Evolutionary conservation across 2,797 vertebrate species (phyloP), one percentile per base, ranked within the genome.

Genomic region (Manis javanica): DNA sequence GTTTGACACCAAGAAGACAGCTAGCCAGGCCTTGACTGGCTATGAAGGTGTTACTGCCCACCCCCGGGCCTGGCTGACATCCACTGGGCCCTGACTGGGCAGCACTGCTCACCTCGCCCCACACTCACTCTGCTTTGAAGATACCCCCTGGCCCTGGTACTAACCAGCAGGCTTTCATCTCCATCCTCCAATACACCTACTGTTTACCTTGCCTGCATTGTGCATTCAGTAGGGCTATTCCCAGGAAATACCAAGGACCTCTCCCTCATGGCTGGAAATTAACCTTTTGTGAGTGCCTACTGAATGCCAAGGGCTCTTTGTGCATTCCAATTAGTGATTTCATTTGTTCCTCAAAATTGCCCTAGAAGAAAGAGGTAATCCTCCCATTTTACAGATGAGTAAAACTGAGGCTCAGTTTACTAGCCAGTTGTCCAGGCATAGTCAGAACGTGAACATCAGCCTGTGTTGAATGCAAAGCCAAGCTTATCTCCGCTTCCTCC

Each of bases 1-100:
- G 59, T 63, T 29, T 79, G 89, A 92, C 53, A 64, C 68, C 77
- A 42, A 5, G 75, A 49, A 53, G 78, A 46, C 19, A 64, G 91
- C 72, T 11, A 18, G 74, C 42, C 66, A 66, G 86, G 51, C 39
- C 92, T 74, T 39, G 87, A 82, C 87, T 0, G 0, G 10, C 83
- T 46, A 13, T 37, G 29, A 59, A 18, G 53, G 15, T 7, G 24
- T 61, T 61, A 29, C 46, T 31, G 24, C 6, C 46, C 34, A 19
- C 6, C 71, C 51, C 21, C 0, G 1, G 15, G 74, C 69, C 74
- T 72, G n/a, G 78, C 82, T 21, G 59, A 46, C 0, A 15, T 49
- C 81, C 49, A 6, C 61, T 16, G 46, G 23, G 59, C 57, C 61
- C 42, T 1, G 8, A 72, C 86, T 8, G 19, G 61, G 26, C 34